Evolutionary conservation across 2,113 vertebrate genomes (phyloP).

Genomic region (Oncorhynchus clarkii): DNA sequence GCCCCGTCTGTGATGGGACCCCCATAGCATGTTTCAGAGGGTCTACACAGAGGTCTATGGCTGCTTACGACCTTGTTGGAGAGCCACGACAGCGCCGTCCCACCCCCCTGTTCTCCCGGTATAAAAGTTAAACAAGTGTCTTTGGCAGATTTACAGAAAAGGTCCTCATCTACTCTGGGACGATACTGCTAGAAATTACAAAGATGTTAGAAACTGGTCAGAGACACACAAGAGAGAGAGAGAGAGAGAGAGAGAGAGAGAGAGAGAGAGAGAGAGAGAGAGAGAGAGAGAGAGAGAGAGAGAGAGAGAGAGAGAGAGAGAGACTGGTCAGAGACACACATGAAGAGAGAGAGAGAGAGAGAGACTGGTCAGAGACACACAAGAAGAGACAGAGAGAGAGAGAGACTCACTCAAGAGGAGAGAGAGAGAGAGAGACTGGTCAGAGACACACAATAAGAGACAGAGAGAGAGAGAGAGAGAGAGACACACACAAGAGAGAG

Average conservation of each 20-base stretch:
- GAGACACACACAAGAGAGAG: too few relatives aligned
- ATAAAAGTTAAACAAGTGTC: conserved; percentile 63
- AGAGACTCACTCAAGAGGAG: too few relatives aligned
- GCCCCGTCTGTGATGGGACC: conserved; percentile 8
- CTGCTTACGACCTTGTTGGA: conserved; percentile 16
- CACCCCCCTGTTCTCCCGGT: conserved; percentile 7
- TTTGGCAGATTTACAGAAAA: conserved; percentile 73
- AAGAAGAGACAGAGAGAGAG: neutral
- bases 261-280: neutral
- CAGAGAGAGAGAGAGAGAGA: too few relatives aligned
- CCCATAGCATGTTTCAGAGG: conserved; percentile 1
- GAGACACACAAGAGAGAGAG: conserved; percentile 17
- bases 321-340: too few relatives aligned
- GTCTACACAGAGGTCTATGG: conserved; percentile 2
- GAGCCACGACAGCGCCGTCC: neutral
- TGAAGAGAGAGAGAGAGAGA: too few relatives aligned
- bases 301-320: too few relatives aligned
- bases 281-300: too few relatives aligned
- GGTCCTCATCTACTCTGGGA: conserved; percentile 33
- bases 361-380: too few relatives aligned
- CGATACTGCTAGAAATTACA: conserved; percentile 22
- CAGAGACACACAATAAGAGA: too few relatives aligned
- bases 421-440: too few relatives aligned
- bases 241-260: neutral
- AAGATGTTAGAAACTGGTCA: conserved; percentile 13